Evolutionary conservation across 2,888 invertebrate genomes (phyloP).

Genomic region (Galerucella calmariensis): DNA sequence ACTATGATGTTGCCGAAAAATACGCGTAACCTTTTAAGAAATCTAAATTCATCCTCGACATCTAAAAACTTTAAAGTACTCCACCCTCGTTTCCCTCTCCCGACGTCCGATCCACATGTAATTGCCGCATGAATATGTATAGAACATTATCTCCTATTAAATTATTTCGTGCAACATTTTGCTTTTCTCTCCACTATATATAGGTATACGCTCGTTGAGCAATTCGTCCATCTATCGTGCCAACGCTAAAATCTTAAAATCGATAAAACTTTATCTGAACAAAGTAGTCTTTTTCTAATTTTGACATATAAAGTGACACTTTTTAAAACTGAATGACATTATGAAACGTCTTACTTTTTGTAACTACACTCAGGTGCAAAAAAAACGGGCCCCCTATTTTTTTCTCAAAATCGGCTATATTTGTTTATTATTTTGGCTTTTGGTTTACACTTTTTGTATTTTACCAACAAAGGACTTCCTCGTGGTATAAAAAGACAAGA

Average conservation of each 20-base stretch:
- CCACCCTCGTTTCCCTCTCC: slow-evolving; percentile 25
- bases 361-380: no score
- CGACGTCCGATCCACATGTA: slow-evolving; percentile 51
- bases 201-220: slow-evolving; percentile 22
- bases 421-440: no score
- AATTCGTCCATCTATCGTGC: slow-evolving; percentile 28
- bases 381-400: no score
- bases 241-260: slow-evolving; percentile 25
- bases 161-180: slow-evolving; percentile 58
- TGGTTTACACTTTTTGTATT: no score
- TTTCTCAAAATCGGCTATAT: no score
- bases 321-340: no score
- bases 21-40: slow-evolving; percentile 1
- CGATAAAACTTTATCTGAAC: slow-evolving; percentile 23
- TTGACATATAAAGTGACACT: no score
- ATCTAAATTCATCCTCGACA: background rate
- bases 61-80: slow-evolving; percentile 28
- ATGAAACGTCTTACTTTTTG: no score
- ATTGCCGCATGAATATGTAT: slow-evolving; percentile 62
- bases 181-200: slow-evolving; percentile 32
- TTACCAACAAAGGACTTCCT: no score
- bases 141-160: slow-evolving; percentile 61
- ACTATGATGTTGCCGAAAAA: background rate
- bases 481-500: no score
- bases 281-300: background rate